These are phyloP conservation scores for Lottia scabra DNA, from an alignment of 2,888 invertebrate genomes.

Conservation along the genomic window DNA sequence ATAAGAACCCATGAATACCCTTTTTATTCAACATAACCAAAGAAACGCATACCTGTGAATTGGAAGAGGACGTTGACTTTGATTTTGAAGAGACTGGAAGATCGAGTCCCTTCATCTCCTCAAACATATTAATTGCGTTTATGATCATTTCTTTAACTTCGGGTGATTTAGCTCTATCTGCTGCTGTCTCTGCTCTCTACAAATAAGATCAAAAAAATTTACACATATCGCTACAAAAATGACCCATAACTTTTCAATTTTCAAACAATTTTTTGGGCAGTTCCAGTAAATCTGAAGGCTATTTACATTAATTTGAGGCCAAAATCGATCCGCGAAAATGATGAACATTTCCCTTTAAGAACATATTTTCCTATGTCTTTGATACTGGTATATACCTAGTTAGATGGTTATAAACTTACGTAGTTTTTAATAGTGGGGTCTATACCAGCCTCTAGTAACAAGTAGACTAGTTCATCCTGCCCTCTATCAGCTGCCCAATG, in stretches of 20 bases:
- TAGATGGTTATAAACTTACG: constrained; percentile 49
- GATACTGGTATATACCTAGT: too few species aligned
- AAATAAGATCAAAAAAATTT: too few species aligned
- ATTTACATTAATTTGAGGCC: too few species aligned
- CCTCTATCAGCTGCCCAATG: constrained; percentile 69
- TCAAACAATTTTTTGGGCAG: too few species aligned
- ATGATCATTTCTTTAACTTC: constrained; percentile 45
- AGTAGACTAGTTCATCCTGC: constrained; percentile 61
- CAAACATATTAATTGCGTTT: constrained; percentile 46
- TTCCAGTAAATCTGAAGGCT: too few species aligned
- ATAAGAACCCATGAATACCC: too few species aligned
- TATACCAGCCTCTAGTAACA: constrained; percentile 64
- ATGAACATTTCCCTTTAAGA: too few species aligned
- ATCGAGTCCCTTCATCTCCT: constrained; percentile 29
- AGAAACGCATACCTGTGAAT: not conserved
- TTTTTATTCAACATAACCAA: too few species aligned
- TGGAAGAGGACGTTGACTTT: not conserved
- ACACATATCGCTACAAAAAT: too few species aligned
- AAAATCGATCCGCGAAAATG: too few species aligned
- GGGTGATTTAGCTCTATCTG: constrained; percentile 48
- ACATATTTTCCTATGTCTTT: too few species aligned
- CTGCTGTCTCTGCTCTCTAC: constrained; percentile 55
- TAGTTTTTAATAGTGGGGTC: constrained; percentile 59
- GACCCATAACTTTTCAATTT: too few species aligned
- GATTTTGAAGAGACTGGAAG: not conserved